Evolutionary conservation across 53 echinoderm and acorn worm genomes (phyloP), one percentile per base, ranked within the genome.

Genomic region (Paracentrotus lividus): DNA sequence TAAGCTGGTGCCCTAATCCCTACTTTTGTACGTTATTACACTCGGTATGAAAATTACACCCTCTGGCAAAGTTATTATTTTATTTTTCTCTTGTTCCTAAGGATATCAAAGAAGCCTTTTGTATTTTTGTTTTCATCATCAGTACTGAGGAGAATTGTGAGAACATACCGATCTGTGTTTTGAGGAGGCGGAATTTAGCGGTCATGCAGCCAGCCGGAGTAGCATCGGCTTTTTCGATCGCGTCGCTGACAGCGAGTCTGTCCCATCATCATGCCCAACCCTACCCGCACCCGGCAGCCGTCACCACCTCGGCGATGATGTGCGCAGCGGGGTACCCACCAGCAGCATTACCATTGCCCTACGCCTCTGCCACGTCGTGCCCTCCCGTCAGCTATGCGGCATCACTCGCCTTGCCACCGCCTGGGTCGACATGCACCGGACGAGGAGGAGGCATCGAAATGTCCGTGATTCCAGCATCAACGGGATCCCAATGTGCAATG

Each of bases 261-360:
- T 92, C 92, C 54, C 92, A 92, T 43, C 92, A 92, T 21, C 92
- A 92, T 27, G 58, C 78, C 92, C 92, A 92, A 77, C 81, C 34
- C 92, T 92, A 92, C 92, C 92, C 92, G 54, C 92, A 92, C 43
- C 92, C 78, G 16, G 56, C 92, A 27, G 92, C 81, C 55, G 92
- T 92, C 78, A 92, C 92, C 55, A 92, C 92, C 57, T 92, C 92
- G 58, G 92, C 92, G 7, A 92, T 92, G 92, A 92, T 92, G 92
- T 78, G 78, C 57, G 78, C 78, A 26, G 78, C 92, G 55, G 92
- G 92, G 33, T 92, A 92, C 29, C 92, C 92, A 92, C 78, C 92
- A 92, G 92, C 92, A 55, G 92, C 78, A 21, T 36, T 92, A 5
- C 92, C 92, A 40, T 92, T 92, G 58, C 81, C 92, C 42, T 92